phyloP scores from a whole-genome alignment of 1,140 invertebrate species.

The Stegodyphus dumicola region DNA sequence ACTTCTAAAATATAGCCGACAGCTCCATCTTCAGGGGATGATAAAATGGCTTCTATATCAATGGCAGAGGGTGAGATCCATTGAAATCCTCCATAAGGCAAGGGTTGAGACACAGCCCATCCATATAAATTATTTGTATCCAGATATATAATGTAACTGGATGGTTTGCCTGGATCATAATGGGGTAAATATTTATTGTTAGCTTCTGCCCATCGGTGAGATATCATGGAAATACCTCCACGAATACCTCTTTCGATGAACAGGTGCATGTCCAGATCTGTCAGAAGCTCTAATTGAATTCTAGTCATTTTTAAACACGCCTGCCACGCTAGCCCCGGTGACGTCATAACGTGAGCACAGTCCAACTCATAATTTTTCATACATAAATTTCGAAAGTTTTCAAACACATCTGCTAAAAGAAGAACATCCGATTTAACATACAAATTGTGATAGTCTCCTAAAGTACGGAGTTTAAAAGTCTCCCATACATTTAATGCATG shows the following conservation, averaged over 20 bases:
- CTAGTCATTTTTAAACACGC: background rate
- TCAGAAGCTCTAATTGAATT: slow-evolving; percentile 9
- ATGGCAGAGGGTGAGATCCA: slow-evolving; percentile 7
- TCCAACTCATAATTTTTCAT: slow-evolving; percentile 15
- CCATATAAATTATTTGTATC: slow-evolving; percentile 65
- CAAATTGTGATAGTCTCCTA: slow-evolving; percentile 56
- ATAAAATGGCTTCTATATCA: background rate
- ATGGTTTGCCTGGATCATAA: slow-evolving; percentile 2
- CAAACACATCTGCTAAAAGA: slow-evolving; percentile 63
- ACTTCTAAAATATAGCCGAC: no score
- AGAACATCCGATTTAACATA: slow-evolving; percentile 53
- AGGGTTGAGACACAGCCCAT: slow-evolving; percentile 55
- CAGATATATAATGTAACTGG: slow-evolving; percentile 63
- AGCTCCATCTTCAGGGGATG: slow-evolving; percentile 46
- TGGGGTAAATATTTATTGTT: slow-evolving; percentile 11
- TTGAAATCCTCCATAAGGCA: slow-evolving; percentile 52
- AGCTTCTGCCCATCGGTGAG: background rate
- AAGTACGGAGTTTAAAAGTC: slow-evolving; percentile 60
- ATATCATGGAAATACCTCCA: background rate
- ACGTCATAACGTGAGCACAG: background rate
- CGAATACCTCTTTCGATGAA: slow-evolving; percentile 39
- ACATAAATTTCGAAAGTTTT: slow-evolving; percentile 63
- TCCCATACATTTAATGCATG: slow-evolving; percentile 62
- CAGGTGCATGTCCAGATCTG: slow-evolving; percentile 19
- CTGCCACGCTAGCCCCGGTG: slow-evolving; percentile 2